phyloP scores from a whole-genome alignment of 2,113 vertebrate species.

The Rhynchomys soricoides region DNA sequence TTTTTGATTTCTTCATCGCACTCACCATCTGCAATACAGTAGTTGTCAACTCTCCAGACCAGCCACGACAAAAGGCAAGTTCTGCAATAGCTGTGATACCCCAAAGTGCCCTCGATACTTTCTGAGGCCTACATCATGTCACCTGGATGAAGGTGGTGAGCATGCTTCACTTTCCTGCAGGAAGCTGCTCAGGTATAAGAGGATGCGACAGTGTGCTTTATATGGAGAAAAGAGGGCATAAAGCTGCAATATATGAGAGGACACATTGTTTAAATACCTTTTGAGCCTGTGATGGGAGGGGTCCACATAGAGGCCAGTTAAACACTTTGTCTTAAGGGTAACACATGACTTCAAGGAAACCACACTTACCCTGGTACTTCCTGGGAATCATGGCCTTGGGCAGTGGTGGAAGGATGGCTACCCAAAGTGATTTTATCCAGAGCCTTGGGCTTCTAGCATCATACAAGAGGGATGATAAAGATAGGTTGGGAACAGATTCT shows the following conservation, averaged over 20 bases:
- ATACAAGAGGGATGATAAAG: background rate
- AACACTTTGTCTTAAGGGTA: too few relatives aligned
- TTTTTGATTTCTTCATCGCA: conserved; percentile 97
- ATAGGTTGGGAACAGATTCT: background rate
- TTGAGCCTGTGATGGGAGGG: accelerated
- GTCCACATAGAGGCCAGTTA: background rate
- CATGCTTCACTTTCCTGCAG: background rate
- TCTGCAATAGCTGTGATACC: background rate
- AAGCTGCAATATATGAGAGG: accelerated
- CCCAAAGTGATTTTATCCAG: too few relatives aligned
- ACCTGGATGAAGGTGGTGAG: background rate
- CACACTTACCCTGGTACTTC: background rate
- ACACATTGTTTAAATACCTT: background rate
- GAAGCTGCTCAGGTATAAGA: background rate
- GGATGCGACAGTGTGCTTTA: background rate
- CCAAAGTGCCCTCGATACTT: accelerated
- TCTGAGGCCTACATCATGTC: background rate
- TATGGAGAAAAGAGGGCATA: accelerated
- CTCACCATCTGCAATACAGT: conserved; percentile 98
- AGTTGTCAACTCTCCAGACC: conserved; percentile 95
- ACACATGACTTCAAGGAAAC: background rate
- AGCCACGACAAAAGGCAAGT: conserved; percentile 94
- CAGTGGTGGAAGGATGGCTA: background rate
- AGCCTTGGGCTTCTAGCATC: background rate
- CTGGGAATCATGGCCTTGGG: background rate